Evolutionary conservation across 2,888 invertebrate species (phyloP), one percentile per base, ranked within the genome.

Genomic region (Microplitis manilae): DNA sequence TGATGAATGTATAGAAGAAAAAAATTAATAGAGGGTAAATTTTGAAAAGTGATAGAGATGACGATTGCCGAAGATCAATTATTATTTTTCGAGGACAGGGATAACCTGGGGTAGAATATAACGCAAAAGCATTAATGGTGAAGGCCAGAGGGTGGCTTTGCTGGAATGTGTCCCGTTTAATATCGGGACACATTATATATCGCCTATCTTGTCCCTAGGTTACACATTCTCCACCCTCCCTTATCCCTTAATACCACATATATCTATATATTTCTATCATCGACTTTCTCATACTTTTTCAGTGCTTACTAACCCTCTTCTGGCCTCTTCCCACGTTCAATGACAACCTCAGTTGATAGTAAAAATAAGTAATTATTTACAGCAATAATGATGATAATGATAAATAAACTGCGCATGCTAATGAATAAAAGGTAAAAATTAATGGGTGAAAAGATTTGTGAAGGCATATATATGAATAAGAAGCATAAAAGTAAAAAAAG

Each of bases 171-270:
- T 86, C 87, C 89, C 89, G 89, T 90, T 90, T 89, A 89, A 90
- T 90, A 89, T 89, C 89, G 88, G 87, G 89, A 89, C 17, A 89
- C 89, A 89, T 90, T 89, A 90, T 88, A 89, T 90, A 89, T 89
- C 88, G 89, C 86, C 86, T 86, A 87, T 87, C 88, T 88, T 86
- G 87, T 86, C 86, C 87, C 86, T 86, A 84, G 82, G 84, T 85
- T 86, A 84, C 84, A 83, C 84, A 82, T 79, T 70, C 75, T 72
- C 78, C 65, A 68, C 67, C 70, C 60, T 70, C 68, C 61, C 76
- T 59, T 72, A 17, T 68, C 60, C 50, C n/a, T 73, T 59, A 50
- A 65, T 65, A 65, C 17, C 7, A 62, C n/a, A 20, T 59, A 59
- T 59, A 41, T 15, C 60, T 69, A 50, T 64, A 68, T 77, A 76